These are phyloP conservation scores for Prionailurus bengalensis DNA, from an alignment of 2,113 vertebrate genomes.

Conservation along the genomic window DNA sequence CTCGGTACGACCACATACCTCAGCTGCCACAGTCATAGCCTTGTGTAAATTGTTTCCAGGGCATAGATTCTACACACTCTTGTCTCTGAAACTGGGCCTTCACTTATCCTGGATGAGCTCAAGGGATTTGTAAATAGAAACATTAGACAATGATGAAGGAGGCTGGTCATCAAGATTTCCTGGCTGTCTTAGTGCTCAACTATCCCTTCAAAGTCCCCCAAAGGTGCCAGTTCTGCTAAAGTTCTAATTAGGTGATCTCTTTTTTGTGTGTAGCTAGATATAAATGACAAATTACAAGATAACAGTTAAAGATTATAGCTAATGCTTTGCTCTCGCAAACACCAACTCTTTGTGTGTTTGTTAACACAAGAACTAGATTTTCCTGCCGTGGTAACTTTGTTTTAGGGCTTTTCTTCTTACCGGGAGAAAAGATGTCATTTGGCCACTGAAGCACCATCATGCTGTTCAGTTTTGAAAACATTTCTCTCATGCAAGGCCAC, in stretches of 20 bases:
- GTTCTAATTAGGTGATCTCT: conserved; percentile 18
- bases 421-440: background rate
- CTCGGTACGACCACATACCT: background rate
- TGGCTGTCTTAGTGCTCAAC: background rate
- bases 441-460: background rate
- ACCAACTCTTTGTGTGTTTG: background rate
- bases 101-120: background rate
- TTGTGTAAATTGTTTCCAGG: background rate
- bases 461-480: background rate
- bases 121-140: background rate
- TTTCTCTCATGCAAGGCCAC: background rate
- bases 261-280: background rate
- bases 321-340: background rate
- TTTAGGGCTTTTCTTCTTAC: background rate
- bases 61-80: background rate
- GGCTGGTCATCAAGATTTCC: background rate
- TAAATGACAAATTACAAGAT: background rate
- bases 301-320: background rate
- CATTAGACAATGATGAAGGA: background rate
- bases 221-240: background rate
- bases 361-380: background rate
- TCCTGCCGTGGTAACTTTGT: background rate
- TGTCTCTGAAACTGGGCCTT: background rate
- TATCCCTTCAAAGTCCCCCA: background rate
- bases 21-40: background rate